Evolutionary conservation across 1,140 invertebrate species (phyloP).

Genomic region (Calliphora vicina): DNA sequence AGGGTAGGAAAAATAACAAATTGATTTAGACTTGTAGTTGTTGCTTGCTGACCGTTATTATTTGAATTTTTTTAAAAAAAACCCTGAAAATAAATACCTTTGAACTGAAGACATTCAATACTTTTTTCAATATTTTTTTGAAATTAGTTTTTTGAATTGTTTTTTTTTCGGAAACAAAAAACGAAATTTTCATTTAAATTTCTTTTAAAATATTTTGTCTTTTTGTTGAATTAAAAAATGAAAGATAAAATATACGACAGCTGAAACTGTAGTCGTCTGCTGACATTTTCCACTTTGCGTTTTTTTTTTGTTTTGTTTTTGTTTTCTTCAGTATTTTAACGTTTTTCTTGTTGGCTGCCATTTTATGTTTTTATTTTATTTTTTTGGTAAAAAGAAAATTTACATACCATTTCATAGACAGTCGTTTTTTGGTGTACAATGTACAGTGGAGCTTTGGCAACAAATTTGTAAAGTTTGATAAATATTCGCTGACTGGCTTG

Average conservation of each 20-base stretch:
- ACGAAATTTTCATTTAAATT: too few species aligned
- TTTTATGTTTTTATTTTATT: neutral
- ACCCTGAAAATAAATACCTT: neutral
- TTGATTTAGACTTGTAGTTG: neutral
- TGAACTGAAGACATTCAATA: neutral
- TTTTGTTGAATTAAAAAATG: too few species aligned
- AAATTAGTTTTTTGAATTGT: too few species aligned
- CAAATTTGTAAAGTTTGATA: neutral
- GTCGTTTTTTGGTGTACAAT: neutral
- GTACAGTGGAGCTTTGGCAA: neutral
- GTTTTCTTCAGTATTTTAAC: neutral
- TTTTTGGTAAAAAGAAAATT: neutral
- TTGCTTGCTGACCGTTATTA: neutral
- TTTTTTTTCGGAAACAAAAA: too few species aligned
- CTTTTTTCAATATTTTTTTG: neutral
- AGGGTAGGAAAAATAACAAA: neutral
- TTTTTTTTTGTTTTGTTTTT: neutral
- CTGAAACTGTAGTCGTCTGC: neutral
- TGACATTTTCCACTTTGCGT: slow-evolving; percentile 11
- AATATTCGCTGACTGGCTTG: too few species aligned
- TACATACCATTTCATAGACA: neutral
- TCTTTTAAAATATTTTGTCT: too few species aligned
- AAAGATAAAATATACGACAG: neutral
- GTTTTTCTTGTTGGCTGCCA: neutral
- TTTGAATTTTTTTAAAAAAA: neutral